These are phyloP conservation scores for Melinaea menophilus DNA, from an alignment of 2,888 invertebrate genomes.

Conservation along the genomic window DNA sequence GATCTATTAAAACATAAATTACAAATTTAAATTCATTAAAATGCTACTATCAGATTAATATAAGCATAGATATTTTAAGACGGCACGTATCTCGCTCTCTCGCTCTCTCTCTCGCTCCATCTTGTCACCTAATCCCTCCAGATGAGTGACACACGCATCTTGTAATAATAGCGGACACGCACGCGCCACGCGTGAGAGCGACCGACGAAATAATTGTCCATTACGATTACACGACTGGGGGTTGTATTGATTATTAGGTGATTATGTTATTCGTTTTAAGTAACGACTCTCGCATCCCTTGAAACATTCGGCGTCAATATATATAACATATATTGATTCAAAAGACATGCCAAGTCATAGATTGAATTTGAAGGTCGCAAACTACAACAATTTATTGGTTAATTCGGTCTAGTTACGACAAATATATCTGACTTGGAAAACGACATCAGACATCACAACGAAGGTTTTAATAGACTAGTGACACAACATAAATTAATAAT, in stretches of 20 bases:
- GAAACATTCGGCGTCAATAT: not conserved
- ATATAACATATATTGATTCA: not conserved
- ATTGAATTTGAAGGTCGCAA: too few species aligned
- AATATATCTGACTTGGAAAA: not conserved
- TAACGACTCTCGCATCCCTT: too few species aligned
- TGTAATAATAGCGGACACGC: constrained; percentile 58
- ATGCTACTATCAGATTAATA: too few species aligned
- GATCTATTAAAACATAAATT: too few species aligned
- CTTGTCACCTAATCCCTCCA: constrained; percentile 31
- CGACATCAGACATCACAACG: not conserved
- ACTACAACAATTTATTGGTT: too few species aligned
- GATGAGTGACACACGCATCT: constrained; percentile 49
- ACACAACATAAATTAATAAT: constrained; percentile 19
- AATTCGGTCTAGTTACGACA: too few species aligned
- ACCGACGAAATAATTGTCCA: constrained; percentile 76
- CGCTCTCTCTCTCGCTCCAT: not conserved
- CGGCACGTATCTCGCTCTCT: not conserved
- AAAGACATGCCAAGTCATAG: too few species aligned
- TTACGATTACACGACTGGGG: constrained; percentile 49
- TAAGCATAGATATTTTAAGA: not conserved
- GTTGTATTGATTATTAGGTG: not conserved
- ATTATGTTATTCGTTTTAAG: too few species aligned
- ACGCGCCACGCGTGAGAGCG: constrained; percentile 74
- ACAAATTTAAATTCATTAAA: too few species aligned
- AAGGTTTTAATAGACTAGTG: not conserved